Base-by-base conservation (phyloP, 1,140 invertebrate genomes). In the Drosophila orena region DNA sequence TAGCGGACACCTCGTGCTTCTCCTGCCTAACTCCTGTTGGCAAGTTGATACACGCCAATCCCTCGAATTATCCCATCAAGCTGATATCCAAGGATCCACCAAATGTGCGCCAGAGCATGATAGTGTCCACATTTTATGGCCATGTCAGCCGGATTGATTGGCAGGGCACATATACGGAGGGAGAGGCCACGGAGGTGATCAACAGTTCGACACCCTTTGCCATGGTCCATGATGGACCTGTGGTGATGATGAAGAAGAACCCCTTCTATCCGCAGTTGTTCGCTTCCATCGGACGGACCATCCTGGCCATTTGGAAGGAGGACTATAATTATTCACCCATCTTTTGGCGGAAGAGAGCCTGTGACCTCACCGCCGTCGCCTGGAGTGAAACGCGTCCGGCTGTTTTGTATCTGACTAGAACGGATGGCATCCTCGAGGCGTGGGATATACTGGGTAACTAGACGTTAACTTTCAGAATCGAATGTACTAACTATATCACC, bases 201-300 rank as follows among this genome's bases (percentile, higher is more conserved):
- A 93, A 68, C 83, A 91, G 68, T 90, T 75, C 62, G 93, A 93
- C 85, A 57, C 91, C 30, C 93, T 92, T 61, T 93, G 93, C 69
- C 91, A 81, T 61, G 38, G 93, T 95, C 53, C 96, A 96, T 77
- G 95, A 96, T 79, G 96, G 96, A 0, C 94, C 95, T 3, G 85
- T 96, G 14, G 93, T 93, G 1, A 91, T 93, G 24, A 81, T 93
- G 4, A 81, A 93, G 34, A 93, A 94, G 84, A 95, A 95, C 76
- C 93, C 93, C 7, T 93, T 94, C 62, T 90, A 94, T 11, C 80
- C 89, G 7, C 90, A 94, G 50, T 66, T 95, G 4, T 93, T 95
- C 42, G 88, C 94, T 2, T 94, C 94, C 0, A 89, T 95, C 4
- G 95, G 95, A 1, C 94, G 94, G 14, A 93, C 91, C 52, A 81